Percentiles rank a stretch among this genome's conserved stretches.
These are phyloP conservation scores for Nyleta sp. DNA, from an alignment of 2,888 invertebrate genomes.

Conservation along the genomic window DNA sequence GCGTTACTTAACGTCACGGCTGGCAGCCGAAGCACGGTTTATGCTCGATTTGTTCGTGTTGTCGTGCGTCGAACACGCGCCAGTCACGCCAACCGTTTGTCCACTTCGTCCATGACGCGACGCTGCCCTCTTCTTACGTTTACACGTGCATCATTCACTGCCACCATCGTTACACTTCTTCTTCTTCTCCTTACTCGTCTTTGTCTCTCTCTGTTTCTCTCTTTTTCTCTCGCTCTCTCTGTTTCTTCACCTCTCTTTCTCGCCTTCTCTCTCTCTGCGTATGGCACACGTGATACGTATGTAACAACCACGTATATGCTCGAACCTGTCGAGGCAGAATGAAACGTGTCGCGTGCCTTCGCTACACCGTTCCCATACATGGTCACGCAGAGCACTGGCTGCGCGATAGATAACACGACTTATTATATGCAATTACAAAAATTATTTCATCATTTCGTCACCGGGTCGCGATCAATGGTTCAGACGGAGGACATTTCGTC, in stretches of 20 bases:
- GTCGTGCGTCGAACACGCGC: conserved; percentile 76
- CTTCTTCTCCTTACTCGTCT: background rate
- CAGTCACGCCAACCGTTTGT: conserved; percentile 71
- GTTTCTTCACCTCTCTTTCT: too few relatives aligned
- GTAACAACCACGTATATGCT: conserved; percentile 37
- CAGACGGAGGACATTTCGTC: too few relatives aligned
- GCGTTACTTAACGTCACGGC: conserved; percentile 53
- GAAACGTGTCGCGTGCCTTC: conserved; percentile 55
- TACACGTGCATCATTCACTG: conserved; percentile 62
- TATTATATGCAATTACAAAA: conserved; percentile 36
- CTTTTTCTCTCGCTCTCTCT: too few relatives aligned
- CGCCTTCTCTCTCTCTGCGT: conserved; percentile 11
- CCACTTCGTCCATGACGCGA: conserved; percentile 57
- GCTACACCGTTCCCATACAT: conserved; percentile 35
- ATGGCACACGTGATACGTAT: conserved; percentile 37
- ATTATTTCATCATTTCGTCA: conserved; percentile 28
- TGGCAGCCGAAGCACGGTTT: conserved; percentile 34
- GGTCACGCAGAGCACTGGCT: conserved; percentile 49
- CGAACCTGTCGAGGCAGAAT: conserved; percentile 42
- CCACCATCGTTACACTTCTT: conserved; percentile 45
- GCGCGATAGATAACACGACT: conserved; percentile 28
- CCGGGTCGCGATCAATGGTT: background rate
- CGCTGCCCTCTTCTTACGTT: conserved; percentile 57
- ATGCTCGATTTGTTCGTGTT: conserved; percentile 59
- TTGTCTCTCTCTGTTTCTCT: conserved; percentile 12